Evolutionary conservation across 2,113 vertebrate genomes (phyloP).

Genomic region (Mirounga angustirostris): DNA sequence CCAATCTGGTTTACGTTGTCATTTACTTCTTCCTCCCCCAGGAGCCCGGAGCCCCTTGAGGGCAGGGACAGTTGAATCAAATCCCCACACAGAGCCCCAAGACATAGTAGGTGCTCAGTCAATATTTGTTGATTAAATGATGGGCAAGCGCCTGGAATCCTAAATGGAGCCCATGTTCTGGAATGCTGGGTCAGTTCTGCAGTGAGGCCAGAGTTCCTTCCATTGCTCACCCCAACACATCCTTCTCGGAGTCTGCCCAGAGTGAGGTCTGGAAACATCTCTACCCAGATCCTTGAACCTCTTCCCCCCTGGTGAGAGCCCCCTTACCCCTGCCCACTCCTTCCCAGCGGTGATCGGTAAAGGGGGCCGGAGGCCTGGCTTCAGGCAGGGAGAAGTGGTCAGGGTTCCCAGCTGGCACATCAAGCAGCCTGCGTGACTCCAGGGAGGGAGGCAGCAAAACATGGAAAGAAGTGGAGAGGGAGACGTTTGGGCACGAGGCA

Average conservation of each 20-base stretch:
- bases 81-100: neutral
- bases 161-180: neutral
- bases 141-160: neutral
- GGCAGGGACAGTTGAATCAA: neutral
- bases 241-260: neutral
- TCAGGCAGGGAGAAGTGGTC: conserved; percentile 38
- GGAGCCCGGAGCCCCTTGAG: neutral
- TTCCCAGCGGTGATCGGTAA: neutral
- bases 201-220: neutral
- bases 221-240: neutral
- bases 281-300: neutral
- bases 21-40: neutral
- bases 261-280: neutral
- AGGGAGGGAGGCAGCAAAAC: conserved; percentile 15
- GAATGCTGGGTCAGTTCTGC: neutral
- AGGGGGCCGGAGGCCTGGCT: neutral
- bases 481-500: conserved; percentile 31
- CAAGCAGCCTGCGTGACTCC: neutral
- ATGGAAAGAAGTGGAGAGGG: neutral
- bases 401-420: conserved; percentile 12
- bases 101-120: neutral
- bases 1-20: neutral
- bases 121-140: neutral
- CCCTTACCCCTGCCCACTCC: neutral
- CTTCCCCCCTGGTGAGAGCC: neutral